These are phyloP conservation scores for Arothron firmamentum DNA, from an alignment of 2,113 vertebrate genomes.

Conservation along the genomic window DNA sequence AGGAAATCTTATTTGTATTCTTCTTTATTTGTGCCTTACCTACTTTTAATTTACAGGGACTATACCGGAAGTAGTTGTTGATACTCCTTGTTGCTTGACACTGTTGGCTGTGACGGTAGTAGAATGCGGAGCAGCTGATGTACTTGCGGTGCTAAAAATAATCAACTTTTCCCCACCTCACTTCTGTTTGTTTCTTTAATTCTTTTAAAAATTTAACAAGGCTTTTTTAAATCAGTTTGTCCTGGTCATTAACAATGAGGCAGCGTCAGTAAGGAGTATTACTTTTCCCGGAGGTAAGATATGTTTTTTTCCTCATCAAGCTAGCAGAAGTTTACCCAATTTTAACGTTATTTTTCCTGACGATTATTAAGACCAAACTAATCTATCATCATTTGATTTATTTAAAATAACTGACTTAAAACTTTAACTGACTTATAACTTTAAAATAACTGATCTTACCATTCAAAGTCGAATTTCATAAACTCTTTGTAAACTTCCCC, in stretches of 20 bases:
- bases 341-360: too few relatives aligned
- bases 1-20: too few relatives aligned
- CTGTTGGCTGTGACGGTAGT: slow-evolving; percentile 25
- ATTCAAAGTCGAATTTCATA: too few relatives aligned
- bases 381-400: too few relatives aligned
- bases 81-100: not conserved
- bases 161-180: slow-evolving; percentile 63
- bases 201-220: not conserved
- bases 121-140: slow-evolving; percentile 78
- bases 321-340: too few relatives aligned
- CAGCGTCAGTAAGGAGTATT: slow-evolving; percentile 36
- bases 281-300: slow-evolving; percentile 58
- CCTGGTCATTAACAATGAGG: slow-evolving; percentile 58
- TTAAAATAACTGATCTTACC: too few relatives aligned
- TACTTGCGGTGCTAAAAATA: slow-evolving; percentile 88
- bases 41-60: slow-evolving; percentile 29
- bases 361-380: too few relatives aligned
- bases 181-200: slow-evolving; percentile 27
- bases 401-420: too few relatives aligned
- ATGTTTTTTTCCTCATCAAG: not conserved
- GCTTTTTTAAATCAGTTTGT: slow-evolving; percentile 34
- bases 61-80: not conserved
- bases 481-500: too few relatives aligned
- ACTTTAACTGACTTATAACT: too few relatives aligned
- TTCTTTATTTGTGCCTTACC: too few relatives aligned